Conservation (phyloP, 1,140 invertebrate species). For the Oppia nitens region DNA sequence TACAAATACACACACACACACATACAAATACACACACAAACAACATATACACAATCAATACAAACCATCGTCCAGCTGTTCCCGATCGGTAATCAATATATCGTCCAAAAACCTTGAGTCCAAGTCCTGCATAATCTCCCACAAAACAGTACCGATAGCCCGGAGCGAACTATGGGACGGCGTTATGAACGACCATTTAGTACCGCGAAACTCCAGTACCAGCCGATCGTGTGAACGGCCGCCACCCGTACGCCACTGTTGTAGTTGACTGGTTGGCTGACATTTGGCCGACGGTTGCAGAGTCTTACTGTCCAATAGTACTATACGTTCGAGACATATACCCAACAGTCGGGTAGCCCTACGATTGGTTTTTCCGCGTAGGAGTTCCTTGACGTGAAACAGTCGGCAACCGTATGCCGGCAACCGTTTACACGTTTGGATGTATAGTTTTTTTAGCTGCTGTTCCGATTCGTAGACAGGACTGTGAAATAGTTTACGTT, state of each 20-base stretch:
- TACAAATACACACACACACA: no score
- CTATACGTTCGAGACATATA: constrained; percentile 40
- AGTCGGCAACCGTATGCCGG: constrained; percentile 46
- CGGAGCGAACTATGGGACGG: constrained; percentile 32
- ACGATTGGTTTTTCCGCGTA: constrained; percentile 37
- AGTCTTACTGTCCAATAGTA: constrained; percentile 45
- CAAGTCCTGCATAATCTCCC: constrained; percentile 36
- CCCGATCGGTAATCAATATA: not conserved
- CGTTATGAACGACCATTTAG: constrained; percentile 39
- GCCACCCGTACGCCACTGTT: constrained; percentile 44
- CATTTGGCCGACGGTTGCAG: constrained; percentile 39
- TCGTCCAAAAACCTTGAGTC: constrained; percentile 29
- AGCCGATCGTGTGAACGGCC: constrained; percentile 45
- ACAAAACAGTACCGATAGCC: constrained; percentile 35
- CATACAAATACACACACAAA: no score
- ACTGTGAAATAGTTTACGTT: constrained; percentile 47
- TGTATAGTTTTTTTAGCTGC: constrained; percentile 47
- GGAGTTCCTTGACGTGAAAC: constrained; percentile 48
- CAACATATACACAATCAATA: no score
- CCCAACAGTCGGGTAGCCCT: constrained; percentile 44
- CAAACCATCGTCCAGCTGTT: not conserved
- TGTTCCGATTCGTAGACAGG: constrained; percentile 46
- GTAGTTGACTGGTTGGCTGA: constrained; percentile 42
- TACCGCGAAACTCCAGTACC: constrained; percentile 44
- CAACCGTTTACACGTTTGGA: constrained; percentile 44